These are phyloP conservation scores for Channa maculata DNA, from an alignment of 2,113 vertebrate genomes.

Conservation along the genomic window DNA sequence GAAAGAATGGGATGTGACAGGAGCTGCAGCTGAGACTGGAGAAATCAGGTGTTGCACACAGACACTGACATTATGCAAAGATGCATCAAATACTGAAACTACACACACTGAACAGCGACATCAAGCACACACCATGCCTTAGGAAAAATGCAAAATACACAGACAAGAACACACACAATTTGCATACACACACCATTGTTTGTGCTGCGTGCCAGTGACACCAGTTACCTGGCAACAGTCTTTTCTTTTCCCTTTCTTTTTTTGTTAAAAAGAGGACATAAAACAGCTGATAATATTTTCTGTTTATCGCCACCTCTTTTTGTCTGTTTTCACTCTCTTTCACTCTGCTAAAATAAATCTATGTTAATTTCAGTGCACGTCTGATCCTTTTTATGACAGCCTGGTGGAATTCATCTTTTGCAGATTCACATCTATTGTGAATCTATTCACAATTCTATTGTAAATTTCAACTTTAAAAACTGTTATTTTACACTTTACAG, in stretches of 20 bases:
- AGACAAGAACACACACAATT: neutral
- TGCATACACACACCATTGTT: neutral
- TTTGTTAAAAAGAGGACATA: too few species aligned
- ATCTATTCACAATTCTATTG: too few species aligned
- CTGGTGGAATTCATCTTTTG: too few species aligned
- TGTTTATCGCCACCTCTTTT: neutral
- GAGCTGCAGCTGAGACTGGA: neutral
- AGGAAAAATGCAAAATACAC: slow-evolving; percentile 4
- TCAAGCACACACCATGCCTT: neutral
- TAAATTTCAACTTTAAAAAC: too few species aligned
- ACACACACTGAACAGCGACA: neutral
- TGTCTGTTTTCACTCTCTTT: neutral
- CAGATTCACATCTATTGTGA: too few species aligned
- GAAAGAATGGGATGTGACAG: neutral
- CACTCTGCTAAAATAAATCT: neutral
- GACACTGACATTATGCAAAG: neutral
- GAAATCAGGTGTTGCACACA: too few species aligned
- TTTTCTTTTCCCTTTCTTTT: too few species aligned
- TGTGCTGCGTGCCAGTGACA: neutral
- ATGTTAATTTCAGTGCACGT: too few species aligned
- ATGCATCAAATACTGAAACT: neutral
- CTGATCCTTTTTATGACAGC: too few species aligned
- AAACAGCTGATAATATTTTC: neutral
- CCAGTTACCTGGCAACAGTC: slow-evolving; percentile 29
- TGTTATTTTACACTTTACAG: too few species aligned